A percentile compares a stretch with the other conserved stretches of the same genome.
Conservation (phyloP, 2,797 vertebrate species). For the Avahi laniger region DNA sequence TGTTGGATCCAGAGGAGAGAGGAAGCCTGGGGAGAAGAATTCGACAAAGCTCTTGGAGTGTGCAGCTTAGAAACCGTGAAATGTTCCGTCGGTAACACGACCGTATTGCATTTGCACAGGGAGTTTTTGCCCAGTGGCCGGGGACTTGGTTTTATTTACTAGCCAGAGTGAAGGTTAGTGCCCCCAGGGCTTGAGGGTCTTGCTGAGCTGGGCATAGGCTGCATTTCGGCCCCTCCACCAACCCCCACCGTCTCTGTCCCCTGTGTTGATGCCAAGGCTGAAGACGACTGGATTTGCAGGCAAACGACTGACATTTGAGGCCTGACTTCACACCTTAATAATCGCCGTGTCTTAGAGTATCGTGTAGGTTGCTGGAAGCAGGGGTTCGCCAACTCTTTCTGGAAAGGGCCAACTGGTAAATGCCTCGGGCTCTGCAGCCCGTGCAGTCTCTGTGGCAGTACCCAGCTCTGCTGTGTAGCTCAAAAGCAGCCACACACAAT, state of each 20-base stretch:
- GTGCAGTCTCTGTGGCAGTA: fast-evolving
- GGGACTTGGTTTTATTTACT: background rate
- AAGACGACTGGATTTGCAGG: background rate
- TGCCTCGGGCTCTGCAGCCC: background rate
- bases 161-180: background rate
- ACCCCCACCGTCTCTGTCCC: fast-evolving
- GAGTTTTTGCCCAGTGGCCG: background rate
- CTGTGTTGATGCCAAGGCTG: background rate
- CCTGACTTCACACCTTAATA: background rate
- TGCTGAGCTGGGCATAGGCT: background rate
- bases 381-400: background rate
- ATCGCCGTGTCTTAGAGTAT: background rate
- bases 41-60: background rate
- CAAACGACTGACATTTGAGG: background rate
- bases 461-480: background rate
- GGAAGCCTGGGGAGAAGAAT: background rate
- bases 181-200: background rate
- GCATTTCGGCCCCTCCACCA: background rate
- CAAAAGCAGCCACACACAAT: background rate
- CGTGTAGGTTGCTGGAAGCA: background rate
- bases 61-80: background rate
- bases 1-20: background rate
- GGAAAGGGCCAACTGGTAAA: background rate
- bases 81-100: background rate
- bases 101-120: background rate